Evolutionary conservation across 2,888 invertebrate species (phyloP), one percentile per base, ranked within the genome.

Genomic region (Patella depressa): DNA sequence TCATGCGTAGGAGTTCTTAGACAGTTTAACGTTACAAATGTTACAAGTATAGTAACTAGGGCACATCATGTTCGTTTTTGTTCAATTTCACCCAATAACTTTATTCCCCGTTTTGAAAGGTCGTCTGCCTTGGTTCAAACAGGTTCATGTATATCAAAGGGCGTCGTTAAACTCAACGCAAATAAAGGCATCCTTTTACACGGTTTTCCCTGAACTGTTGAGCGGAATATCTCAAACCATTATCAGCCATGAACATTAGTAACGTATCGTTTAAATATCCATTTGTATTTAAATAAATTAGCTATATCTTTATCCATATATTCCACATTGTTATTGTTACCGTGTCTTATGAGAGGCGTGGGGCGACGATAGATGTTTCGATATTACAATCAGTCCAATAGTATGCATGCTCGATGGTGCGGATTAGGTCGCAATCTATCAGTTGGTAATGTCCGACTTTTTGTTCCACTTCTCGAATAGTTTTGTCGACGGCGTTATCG

Each of bases 111-210:
- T 24, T 59, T 54, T 17, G 9, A 55, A 15, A 75, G 17, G n/a
- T 73, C 74, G 0, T 45, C 80, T 74, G 34, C 14, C 5, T 71
- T 59, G 4, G 78, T 69, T 29, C 83, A 29, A 84, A 82, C 91
- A 0, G 96, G 97, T 65, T 94, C 94, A 90, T 97, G 94, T n/a
- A 98, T 93, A 90, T 98, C 98, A 88, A 97, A 98, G 0, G 97
- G 97, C 0, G 97, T 96, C 0, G 95, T 94, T 45, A 98, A 92
- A 2, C 94, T 93, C 24, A 97, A 94, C 0, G 95, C 94, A 89
- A 98, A 95, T 85, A 97, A 95, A 0, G 98, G 98, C 75, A 98
- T 90, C 2, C 97, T 93, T 89, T 98, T 97, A 87, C 98, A 98
- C 78, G 96, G 94, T 90, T 97, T 96, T 0, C 98, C 98, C 90